Evolutionary conservation across 2,797 vertebrate species (phyloP).

Genomic region (Neostethus bicornis): DNA sequence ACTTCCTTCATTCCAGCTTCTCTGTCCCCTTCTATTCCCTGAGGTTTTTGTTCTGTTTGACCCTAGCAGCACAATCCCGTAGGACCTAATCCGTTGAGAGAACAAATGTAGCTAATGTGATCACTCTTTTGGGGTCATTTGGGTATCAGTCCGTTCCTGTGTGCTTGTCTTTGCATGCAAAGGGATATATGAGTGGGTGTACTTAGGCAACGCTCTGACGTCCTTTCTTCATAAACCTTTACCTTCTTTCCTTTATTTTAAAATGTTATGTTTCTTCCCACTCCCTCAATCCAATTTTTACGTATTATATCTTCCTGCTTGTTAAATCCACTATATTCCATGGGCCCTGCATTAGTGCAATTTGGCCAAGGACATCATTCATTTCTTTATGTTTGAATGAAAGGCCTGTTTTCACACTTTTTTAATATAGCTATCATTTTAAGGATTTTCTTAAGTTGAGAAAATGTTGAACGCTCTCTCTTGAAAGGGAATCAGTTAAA

Average conservation of each 20-base stretch:
- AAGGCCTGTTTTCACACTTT: constrained; percentile 67
- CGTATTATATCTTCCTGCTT: constrained; percentile 34
- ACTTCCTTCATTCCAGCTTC: constrained; percentile 42
- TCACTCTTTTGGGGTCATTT: constrained; percentile 39
- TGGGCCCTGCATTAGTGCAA: constrained; percentile 66
- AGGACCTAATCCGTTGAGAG: constrained; percentile 56
- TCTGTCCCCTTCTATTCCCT: constrained; percentile 39
- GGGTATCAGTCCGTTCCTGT: constrained; percentile 46
- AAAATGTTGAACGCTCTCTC: constrained; percentile 34
- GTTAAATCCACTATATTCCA: constrained; percentile 73
- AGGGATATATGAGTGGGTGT: constrained; percentile 15
- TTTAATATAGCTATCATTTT: constrained; percentile 74
- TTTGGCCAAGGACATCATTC: constrained; percentile 74
- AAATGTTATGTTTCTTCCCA: constrained; percentile 62
- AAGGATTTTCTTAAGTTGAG: constrained; percentile 53
- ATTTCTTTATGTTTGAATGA: constrained; percentile 74
- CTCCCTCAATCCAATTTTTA: constrained; percentile 45
- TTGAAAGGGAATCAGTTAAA: constrained; percentile 24
- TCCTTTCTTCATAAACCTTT: constrained; percentile 24
- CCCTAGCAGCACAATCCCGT: constrained; percentile 41
- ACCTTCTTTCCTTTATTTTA: constrained; percentile 30
- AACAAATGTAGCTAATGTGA: constrained; percentile 60
- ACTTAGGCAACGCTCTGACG: constrained; percentile 13
- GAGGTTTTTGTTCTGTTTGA: constrained; percentile 52
- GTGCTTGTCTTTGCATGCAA: constrained; percentile 35